These are phyloP conservation scores for Hesperophylax magnus DNA, from an alignment of 1,140 invertebrate genomes.

Conservation along the genomic window DNA sequence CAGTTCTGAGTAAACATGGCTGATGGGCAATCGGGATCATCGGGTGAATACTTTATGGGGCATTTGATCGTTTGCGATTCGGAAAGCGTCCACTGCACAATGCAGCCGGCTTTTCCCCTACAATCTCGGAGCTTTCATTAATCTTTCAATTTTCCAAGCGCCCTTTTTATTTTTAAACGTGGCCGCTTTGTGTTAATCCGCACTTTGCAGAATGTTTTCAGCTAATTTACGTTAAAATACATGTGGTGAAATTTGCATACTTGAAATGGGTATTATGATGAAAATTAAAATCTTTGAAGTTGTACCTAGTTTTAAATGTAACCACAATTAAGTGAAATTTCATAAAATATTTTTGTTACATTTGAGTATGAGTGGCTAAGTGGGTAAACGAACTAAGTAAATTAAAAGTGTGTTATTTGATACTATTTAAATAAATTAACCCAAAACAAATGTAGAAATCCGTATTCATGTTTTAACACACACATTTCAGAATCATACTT, in stretches of 20 bases:
- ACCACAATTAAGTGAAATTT: too few relatives aligned
- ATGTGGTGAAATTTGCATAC: background rate
- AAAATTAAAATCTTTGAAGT: too few relatives aligned
- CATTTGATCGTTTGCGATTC: conserved; percentile 17
- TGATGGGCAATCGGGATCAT: conserved; percentile 37
- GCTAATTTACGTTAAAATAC: background rate
- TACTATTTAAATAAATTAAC: too few relatives aligned
- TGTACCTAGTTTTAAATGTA: too few relatives aligned
- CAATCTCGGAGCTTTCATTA: background rate
- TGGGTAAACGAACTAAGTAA: too few relatives aligned
- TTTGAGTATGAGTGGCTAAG: too few relatives aligned
- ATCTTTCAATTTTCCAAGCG: conserved; percentile 21
- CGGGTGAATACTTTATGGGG: conserved; percentile 23
- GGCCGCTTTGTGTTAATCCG: background rate
- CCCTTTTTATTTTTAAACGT: conserved; percentile 15
- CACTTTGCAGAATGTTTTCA: background rate
- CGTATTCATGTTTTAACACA: too few relatives aligned
- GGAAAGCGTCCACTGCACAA: conserved; percentile 19
- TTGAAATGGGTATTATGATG: too few relatives aligned
- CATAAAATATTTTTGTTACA: too few relatives aligned
- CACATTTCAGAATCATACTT: too few relatives aligned
- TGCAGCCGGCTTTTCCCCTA: background rate
- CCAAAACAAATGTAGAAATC: too few relatives aligned
- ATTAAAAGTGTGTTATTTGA: too few relatives aligned
- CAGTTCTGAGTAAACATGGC: conserved; percentile 17